These are phyloP conservation scores for Loxodonta africana DNA, from an alignment of 2,113 vertebrate species.

Conservation along the genomic window DNA sequence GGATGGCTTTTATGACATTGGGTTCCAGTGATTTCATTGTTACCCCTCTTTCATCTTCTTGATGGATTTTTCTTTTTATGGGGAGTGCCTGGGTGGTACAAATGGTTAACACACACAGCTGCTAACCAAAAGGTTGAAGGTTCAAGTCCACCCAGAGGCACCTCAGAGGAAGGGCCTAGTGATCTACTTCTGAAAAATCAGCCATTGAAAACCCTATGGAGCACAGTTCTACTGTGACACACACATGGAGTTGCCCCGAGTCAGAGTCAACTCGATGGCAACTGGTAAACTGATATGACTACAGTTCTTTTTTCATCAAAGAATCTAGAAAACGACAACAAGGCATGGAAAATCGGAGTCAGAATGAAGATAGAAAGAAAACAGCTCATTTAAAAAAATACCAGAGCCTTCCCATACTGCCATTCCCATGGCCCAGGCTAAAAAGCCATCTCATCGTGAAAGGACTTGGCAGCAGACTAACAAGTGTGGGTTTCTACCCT, in stretches of 20 bases:
- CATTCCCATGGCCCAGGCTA: not conserved
- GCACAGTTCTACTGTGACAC: too few relatives aligned
- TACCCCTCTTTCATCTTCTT: not conserved
- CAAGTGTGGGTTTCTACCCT: not conserved
- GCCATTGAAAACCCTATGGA: too few relatives aligned
- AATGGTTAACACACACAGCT: too few relatives aligned
- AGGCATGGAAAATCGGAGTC: not conserved
- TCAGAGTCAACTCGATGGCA: too few relatives aligned
- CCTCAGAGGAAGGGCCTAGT: too few relatives aligned
- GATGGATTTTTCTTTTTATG: not conserved
- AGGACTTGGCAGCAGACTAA: not conserved
- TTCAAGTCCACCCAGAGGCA: too few relatives aligned
- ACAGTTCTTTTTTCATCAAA: not conserved
- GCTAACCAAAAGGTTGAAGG: too few relatives aligned
- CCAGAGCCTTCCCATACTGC: not conserved
- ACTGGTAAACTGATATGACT: too few relatives aligned
- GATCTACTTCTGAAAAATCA: too few relatives aligned
- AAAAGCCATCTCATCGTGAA: not conserved
- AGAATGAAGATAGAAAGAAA: not conserved
- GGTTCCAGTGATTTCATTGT: not conserved
- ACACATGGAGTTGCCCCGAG: too few relatives aligned
- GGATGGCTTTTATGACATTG: not conserved
- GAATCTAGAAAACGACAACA: constrained; percentile 16
- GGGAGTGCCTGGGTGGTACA: too few relatives aligned
- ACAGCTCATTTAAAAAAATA: not conserved